Base-by-base conservation (phyloP, 2,113 vertebrate species). In the Peromyscus polionotus region DNA sequence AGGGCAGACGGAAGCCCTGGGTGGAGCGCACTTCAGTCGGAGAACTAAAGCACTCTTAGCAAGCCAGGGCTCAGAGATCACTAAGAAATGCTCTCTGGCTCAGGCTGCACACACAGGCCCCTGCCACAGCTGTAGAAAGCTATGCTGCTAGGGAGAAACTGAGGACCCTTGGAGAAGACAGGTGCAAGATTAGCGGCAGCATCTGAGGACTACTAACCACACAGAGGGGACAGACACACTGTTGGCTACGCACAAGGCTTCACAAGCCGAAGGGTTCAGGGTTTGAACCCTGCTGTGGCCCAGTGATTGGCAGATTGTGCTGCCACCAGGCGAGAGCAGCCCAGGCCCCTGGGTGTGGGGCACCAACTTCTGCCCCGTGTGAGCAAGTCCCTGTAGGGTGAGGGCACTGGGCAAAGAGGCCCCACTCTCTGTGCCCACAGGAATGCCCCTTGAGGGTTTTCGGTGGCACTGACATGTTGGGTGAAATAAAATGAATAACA, bases 11-110 rank as follows among this genome's bases (percentile, higher is more conserved):
- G 91, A 96, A 94, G 94, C 92, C 88, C 67, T 51, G 57, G 61
- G 67, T 54, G 63, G 93, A 91, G 91, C 81, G 7, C 54, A 94
- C 85, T 75, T 94, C 45, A 45, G 91, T 28, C 57, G 51, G 31
- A 95, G 94, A 93, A 85, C 33, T 51, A 59, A 85, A 94, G 86
- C 36, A 42, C 51, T 48, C 16, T 59, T 36, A 68, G 93, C 83
- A 96, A 95, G 68, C 93, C 63, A 26, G 65, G 73, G 26, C 79
- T 94, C 88, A 72, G 91, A 88, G 90, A 81, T 92, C 81, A 3
- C 36, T 16, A 17, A 79, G 89, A 67, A 89, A 48, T 36, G 48
- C 65, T 24, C 42, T 81, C 51, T 63, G 83, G 70, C 90, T 77
- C 76, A 4, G 51, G 63, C 42, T 36, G 31, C 84, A 36, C 42